Conservation (phyloP, 2,888 invertebrate genomes). For the Orchestes rusci region DNA sequence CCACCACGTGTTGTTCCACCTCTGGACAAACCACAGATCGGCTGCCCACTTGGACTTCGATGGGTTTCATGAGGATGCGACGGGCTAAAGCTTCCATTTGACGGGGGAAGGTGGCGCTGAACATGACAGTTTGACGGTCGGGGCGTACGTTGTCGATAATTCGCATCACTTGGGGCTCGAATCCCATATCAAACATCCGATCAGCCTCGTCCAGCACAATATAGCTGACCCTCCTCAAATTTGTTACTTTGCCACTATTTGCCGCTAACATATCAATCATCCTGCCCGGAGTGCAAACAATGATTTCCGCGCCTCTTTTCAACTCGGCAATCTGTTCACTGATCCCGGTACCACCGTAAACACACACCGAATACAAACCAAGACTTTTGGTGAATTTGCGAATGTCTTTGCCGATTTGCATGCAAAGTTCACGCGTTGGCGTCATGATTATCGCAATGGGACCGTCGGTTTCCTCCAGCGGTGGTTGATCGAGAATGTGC, state of each 20-base stretch:
- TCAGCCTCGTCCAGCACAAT: conserved; percentile 98
- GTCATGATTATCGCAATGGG: conserved; percentile 97
- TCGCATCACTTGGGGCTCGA: conserved; percentile 92
- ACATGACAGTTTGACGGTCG: conserved; percentile 97
- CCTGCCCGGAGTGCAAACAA: conserved; percentile 97
- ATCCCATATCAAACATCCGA: conserved; percentile 99
- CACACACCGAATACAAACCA: conserved; percentile 84
- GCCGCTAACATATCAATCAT: conserved; percentile 99
- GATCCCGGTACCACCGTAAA: conserved; percentile 97
- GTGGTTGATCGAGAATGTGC: conserved; percentile 91
- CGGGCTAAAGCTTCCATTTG: conserved; percentile 98
- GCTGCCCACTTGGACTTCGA: conserved; percentile 91
- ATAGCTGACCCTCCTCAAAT: conserved; percentile 92
- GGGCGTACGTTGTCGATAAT: conserved; percentile 96
- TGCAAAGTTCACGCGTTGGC: conserved; percentile 94
- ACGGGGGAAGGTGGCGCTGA: conserved; percentile 97
- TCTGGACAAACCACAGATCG: conserved; percentile 96
- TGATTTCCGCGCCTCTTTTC: conserved; percentile 91
- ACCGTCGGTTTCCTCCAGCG: conserved; percentile 93
- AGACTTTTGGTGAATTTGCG: conserved; percentile 88
- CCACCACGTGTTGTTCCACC: conserved; percentile 89
- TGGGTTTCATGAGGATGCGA: conserved; percentile 86
- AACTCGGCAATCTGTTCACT: conserved; percentile 90
- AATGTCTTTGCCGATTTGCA: conserved; percentile 97
- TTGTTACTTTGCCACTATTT: conserved; percentile 96